Percentiles rank a stretch among this genome's conserved stretches.
These are phyloP conservation scores for Heliothis peltigera DNA, from an alignment of 2,888 invertebrate species.

Conservation along the genomic window DNA sequence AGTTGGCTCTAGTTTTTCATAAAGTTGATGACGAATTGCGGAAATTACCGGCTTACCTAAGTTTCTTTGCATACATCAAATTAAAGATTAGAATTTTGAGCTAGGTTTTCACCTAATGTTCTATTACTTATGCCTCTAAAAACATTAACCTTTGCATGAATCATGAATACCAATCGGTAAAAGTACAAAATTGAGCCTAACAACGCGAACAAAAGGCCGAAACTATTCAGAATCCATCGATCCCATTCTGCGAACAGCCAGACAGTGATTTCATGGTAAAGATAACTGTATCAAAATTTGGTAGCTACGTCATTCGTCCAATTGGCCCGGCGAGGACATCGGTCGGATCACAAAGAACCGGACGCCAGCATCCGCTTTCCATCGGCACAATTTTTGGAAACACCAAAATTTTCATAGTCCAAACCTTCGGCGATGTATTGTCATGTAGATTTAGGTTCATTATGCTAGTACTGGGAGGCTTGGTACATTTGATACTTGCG, in stretches of 20 bases:
- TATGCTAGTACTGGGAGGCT: constrained; percentile 45
- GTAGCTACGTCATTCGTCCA: constrained; percentile 79
- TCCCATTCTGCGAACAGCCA: constrained; percentile 68
- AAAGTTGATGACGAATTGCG: too few species aligned
- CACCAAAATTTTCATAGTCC: constrained; percentile 87
- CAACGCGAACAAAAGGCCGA: constrained; percentile 41
- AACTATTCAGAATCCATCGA: constrained; percentile 60
- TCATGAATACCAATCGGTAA: constrained; percentile 26
- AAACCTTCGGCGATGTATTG: constrained; percentile 79
- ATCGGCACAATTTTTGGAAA: constrained; percentile 86
- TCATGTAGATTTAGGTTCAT: constrained; percentile 80
- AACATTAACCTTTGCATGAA: constrained; percentile 14
- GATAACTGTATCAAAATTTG: constrained; percentile 85
- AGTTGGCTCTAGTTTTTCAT: too few species aligned
- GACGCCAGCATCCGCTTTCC: constrained; percentile 84
- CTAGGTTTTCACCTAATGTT: too few species aligned
- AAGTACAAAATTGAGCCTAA: constrained; percentile 49
- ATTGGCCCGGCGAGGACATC: constrained; percentile 85
- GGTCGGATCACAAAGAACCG: constrained; percentile 82
- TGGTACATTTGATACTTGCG: constrained; percentile 28
- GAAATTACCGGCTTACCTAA: too few species aligned
- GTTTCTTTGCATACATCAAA: too few species aligned
- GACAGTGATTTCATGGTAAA: constrained; percentile 78
- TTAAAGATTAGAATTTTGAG: too few species aligned
- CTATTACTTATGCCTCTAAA: too few species aligned